These are phyloP conservation scores for Anarhynchus alexandrinus DNA, from an alignment of 2,113 vertebrate genomes.

Conservation along the genomic window DNA sequence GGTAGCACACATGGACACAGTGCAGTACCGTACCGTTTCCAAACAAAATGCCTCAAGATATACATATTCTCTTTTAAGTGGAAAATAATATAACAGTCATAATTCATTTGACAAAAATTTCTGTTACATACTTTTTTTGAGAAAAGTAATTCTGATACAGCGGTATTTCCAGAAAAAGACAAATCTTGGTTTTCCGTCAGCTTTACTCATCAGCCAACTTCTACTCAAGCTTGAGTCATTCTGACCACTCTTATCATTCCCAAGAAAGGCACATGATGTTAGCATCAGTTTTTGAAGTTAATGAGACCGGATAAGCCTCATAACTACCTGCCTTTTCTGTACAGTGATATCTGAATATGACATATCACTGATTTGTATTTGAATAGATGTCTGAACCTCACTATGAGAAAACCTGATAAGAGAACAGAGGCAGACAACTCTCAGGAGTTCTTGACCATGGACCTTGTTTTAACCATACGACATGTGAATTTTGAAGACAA, in stretches of 20 bases:
- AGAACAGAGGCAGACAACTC: neutral
- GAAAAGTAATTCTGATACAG: neutral
- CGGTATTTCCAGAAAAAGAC: neutral
- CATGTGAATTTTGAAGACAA: neutral
- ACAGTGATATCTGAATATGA: neutral
- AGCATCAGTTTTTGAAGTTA: neutral
- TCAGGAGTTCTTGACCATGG: neutral
- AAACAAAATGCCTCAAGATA: neutral
- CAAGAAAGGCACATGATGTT: neutral
- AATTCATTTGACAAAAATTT: neutral
- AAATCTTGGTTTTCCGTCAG: neutral
- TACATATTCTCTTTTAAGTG: neutral
- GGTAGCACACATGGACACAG: neutral
- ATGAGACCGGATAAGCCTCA: neutral
- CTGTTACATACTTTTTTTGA: neutral
- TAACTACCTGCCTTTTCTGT: neutral
- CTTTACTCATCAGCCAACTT: neutral
- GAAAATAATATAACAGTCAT: neutral
- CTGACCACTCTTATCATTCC: neutral
- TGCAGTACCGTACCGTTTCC: neutral
- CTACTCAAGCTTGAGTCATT: neutral
- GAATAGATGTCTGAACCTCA: neutral
- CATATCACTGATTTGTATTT: neutral
- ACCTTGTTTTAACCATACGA: neutral
- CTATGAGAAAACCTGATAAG: neutral